Evolutionary conservation across 2,888 invertebrate species (phyloP), one percentile per base, ranked within the genome.

Genomic region (Melinaea menophilus): DNA sequence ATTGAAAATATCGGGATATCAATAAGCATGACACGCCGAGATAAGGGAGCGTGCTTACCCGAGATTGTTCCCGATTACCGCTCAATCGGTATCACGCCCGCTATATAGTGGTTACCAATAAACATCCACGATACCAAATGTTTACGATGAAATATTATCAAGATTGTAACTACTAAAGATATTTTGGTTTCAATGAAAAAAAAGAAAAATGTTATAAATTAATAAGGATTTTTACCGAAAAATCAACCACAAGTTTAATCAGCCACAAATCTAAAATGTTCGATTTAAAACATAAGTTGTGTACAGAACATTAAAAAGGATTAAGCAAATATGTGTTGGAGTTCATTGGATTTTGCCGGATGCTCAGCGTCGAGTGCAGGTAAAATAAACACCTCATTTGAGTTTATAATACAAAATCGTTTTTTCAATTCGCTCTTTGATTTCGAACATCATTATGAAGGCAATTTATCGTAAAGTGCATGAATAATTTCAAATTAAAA

Each of bases 301-400:
- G 58, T 62, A 64, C 64, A 67, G 60, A 67, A 60, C 59, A 64
- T 67, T 66, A 64, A 64, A 66, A 67, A 62, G 59, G 61, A 60
- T 58, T 72, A 72, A 74, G 74, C 74, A 78, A 80, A 80, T 75
- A 76, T 74, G 69, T 69, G 65, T 67, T 67, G 61, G 64, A 68
- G 61, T 70, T 77, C 75, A 79, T 80, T 75, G 75, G 74, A 79
- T 81, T 77, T 74, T 71, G 74, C 75, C 71, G 71, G 76, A 72
- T 71, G 73, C 75, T 79, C 75, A 73, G 70, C 73, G 71, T 78
- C 68, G 77, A 83, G 80, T 78, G 79, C 80, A 78, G 76, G 78
- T 72, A 78, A 84, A 83, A 81, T 82, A 83, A 85, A 82, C 78
- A 84, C 74, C 80, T 82, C 80, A 84, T 85, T 87, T 83, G 76